These are phyloP conservation scores for Dicaeum eximium DNA, from an alignment of 2,113 vertebrate genomes.

Conservation along the genomic window DNA sequence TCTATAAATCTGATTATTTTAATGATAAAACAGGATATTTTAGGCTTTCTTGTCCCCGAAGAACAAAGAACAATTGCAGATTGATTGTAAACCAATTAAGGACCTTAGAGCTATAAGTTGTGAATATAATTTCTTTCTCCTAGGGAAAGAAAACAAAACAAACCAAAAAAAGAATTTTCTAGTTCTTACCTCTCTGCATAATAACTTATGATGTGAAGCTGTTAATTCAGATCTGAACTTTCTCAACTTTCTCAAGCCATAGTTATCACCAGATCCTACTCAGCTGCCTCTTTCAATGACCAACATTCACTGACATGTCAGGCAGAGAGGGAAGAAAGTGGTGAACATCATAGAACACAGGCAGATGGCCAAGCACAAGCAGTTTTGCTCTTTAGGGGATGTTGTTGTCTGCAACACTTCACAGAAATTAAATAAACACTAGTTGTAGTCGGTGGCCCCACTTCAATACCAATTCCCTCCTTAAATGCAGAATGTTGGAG, in stretches of 20 bases:
- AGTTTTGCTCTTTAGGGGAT: neutral
- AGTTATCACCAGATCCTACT: neutral
- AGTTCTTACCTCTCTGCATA: neutral
- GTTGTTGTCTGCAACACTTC: neutral
- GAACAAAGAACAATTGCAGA: conserved; percentile 15
- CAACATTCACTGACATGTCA: neutral
- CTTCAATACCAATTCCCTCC: neutral
- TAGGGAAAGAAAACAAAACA: neutral
- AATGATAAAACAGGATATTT: conserved; percentile 35
- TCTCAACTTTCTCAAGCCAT: neutral
- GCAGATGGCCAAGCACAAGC: neutral
- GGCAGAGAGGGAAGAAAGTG: neutral
- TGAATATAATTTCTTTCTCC: neutral
- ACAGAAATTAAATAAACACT: neutral
- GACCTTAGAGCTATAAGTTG: neutral
- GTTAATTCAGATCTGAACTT: neutral
- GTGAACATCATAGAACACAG: neutral
- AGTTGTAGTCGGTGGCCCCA: neutral
- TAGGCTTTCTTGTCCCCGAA: conserved; percentile 1
- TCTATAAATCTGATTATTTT: conserved; percentile 40
- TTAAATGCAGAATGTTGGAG: neutral
- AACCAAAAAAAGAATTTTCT: neutral
- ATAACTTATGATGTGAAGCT: neutral
- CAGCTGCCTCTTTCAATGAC: neutral
- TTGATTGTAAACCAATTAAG: conserved; percentile 43